phyloP scores from a whole-genome alignment of 2,797 vertebrate genomes.

The Bradypus variegatus region DNA sequence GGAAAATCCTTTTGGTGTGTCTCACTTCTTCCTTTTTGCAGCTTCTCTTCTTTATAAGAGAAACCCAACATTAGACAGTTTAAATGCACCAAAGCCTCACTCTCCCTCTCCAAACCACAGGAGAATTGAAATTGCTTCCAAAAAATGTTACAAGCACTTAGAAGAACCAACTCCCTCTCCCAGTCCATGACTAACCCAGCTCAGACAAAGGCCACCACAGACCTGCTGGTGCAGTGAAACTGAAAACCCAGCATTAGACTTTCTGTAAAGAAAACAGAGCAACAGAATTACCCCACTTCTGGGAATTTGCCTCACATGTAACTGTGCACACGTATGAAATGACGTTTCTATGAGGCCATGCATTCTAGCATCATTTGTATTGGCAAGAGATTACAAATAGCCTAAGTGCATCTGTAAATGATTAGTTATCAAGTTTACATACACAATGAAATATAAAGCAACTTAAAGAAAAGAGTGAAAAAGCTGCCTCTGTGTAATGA shows the following conservation, averaged over 20 bases:
- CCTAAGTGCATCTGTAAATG: not conserved
- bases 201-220: not conserved
- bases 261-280: not conserved
- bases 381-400: not conserved
- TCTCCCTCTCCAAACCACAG: not conserved
- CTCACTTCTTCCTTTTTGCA: not conserved
- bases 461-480: not conserved
- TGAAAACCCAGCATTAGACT: not conserved
- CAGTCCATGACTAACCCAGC: not conserved
- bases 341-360: not conserved
- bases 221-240: not conserved
- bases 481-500: too few species aligned
- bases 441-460: fast-evolving
- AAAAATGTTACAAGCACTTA: not conserved
- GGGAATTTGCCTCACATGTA: not conserved
- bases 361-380: too few species aligned
- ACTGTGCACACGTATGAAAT: not conserved
- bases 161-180: not conserved
- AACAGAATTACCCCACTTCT: not conserved
- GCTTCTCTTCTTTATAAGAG: not conserved
- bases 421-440: not conserved
- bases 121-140: not conserved
- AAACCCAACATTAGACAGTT: not conserved
- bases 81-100: not conserved
- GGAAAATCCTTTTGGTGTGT: not conserved